These are phyloP conservation scores for Catostomus latipinnis DNA, from an alignment of 2,797 vertebrate genomes.

Conservation along the genomic window DNA sequence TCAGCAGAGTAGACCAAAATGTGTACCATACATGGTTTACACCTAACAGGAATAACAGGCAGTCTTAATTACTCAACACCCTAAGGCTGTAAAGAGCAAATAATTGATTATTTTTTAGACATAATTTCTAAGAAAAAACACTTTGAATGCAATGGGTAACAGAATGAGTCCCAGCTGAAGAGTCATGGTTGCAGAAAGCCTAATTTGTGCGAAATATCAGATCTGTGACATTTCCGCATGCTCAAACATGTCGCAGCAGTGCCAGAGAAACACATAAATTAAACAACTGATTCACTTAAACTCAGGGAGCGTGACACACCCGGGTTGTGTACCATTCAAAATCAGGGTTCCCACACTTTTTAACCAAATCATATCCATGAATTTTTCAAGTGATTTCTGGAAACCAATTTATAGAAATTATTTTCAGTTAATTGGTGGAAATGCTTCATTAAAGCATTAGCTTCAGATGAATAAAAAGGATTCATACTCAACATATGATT, in stretches of 20 bases:
- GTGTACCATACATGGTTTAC: background rate
- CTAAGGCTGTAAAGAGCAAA: background rate
- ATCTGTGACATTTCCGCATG: conserved; percentile 42
- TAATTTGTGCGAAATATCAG: conserved; percentile 36
- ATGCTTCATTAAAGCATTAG: no score
- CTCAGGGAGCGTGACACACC: background rate
- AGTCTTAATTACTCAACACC: background rate
- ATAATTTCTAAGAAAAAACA: conserved; percentile 1
- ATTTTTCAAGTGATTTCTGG: no score
- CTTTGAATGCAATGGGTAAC: background rate
- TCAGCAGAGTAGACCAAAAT: background rate
- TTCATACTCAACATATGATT: no score
- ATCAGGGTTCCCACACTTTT: no score
- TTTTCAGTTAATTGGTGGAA: no score
- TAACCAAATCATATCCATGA: no score
- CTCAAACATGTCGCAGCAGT: conserved; percentile 16
- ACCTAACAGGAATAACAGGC: background rate
- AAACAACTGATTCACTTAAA: conserved; percentile 11
- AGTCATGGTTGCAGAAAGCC: background rate
- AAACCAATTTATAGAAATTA: no score
- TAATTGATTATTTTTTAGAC: conserved; percentile 4
- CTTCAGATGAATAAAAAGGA: no score
- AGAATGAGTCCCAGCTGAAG: conserved; percentile 3
- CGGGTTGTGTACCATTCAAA: no score
- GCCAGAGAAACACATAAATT: background rate